Base-by-base conservation (phyloP, 2,888 invertebrate species). In the Octodonta nipae region DNA sequence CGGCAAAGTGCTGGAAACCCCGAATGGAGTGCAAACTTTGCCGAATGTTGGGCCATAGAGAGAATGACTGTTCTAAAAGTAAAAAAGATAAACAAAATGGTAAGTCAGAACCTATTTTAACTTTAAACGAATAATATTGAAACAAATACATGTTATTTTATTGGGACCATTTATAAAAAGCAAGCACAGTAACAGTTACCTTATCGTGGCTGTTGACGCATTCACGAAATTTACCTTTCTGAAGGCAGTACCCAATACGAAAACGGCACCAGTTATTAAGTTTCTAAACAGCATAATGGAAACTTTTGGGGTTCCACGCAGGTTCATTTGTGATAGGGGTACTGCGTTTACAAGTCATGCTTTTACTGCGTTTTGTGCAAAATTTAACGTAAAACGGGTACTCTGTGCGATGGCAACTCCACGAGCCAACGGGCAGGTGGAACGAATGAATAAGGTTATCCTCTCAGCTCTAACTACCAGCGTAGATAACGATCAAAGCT, bases 311-410 rank as follows among this genome's bases (percentile, higher is more conserved):
- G 26, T 35, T 12, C 39, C 40, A 3, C 28, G 27, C 28, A 24
- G 42, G 15, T 30, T 29, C 5, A 15, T 48, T n/a, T 31, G 30
- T 13, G 47, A 46, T 17, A 26, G 38, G 17, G 47, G 42, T 3
- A 20, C 34, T n/a, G 28, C 35, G 15, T 46, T 37, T 25, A 43
- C 43, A 1, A 40, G 40, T 10, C 36, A 34, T n/a, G n/a, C 10
- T 3, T 46, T 47, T 32, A 15, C 3, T 7, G 20, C 35, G 5
- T 44, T 35, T 29, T 11, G 24, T n/a, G 31, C 31, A 15, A 15
- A 32, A 7, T 20, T 24, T 20, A 26, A 24, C 14, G 33, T 33
- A 10, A 32, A 29, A 16, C 10, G 25, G 8, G 14, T 38, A 12
- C 26, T 28, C 6, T 35, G 30, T 26, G 42, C 40, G 15, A 36